Percentiles rank a stretch among this genome's conserved stretches.
Evolutionary conservation across 2,888 invertebrate species (phyloP).

Genomic region (Tachystola acroxantha): DNA sequence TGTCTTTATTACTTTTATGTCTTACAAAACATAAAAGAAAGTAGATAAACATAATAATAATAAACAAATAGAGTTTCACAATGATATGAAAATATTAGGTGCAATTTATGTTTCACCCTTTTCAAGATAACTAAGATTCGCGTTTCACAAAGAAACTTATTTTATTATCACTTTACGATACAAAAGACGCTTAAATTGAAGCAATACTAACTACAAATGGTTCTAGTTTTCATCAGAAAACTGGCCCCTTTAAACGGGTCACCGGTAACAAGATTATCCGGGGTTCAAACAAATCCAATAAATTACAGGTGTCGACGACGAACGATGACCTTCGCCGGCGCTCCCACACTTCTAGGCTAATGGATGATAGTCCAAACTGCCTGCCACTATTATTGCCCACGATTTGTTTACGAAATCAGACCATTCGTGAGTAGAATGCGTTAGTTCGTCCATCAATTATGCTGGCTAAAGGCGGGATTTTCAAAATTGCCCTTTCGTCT

Average conservation of each 20-base stretch:
- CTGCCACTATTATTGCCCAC: slow-evolving; percentile 16
- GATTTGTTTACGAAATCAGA: slow-evolving; percentile 26
- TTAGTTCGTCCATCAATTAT: slow-evolving; percentile 12
- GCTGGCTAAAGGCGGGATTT: slow-evolving; percentile 1
- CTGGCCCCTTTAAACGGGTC: slow-evolving; percentile 1
- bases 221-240: not conserved
- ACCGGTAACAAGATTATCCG: slow-evolving; percentile 57
- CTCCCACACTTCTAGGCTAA: slow-evolving; percentile 32
- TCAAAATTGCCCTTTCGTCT: too few relatives aligned
- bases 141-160: too few relatives aligned
- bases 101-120: too few relatives aligned
- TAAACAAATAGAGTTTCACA: too few relatives aligned
- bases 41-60: too few relatives aligned
- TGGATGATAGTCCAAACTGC: slow-evolving; percentile 23
- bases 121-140: too few relatives aligned
- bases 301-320: slow-evolving; percentile 56
- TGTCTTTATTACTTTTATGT: too few relatives aligned
- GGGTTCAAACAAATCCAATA: slow-evolving; percentile 70
- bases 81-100: too few relatives aligned
- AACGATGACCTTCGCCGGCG: slow-evolving; percentile 40
- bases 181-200: too few relatives aligned
- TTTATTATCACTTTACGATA: too few relatives aligned
- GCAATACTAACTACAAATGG: not conserved
- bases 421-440: slow-evolving; percentile 17
- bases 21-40: too few relatives aligned